phyloP scores from a whole-genome alignment of 2,113 vertebrate species.

The Lethenteron camtschaticum region DNA sequence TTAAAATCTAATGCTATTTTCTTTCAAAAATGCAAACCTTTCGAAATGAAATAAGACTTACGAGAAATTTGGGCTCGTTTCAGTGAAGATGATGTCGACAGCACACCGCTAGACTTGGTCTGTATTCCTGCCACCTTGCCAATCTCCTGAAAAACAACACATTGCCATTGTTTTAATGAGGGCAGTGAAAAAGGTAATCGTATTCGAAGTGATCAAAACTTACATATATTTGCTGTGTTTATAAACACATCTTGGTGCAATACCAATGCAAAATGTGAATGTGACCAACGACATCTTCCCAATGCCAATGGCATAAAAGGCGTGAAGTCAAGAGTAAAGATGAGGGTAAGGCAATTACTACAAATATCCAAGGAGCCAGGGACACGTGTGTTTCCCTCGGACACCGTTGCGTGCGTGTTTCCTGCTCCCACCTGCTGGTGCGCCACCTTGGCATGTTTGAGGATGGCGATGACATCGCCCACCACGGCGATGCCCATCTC shows the following conservation, averaged over 20 bases:
- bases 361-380: neutral
- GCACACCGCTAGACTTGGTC: neutral
- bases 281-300: neutral
- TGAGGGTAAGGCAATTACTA: neutral
- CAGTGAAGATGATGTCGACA: neutral
- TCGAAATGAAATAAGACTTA: no score
- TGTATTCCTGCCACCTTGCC: neutral
- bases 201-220: no score
- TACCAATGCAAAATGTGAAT: neutral
- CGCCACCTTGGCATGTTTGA: slow-evolving; percentile 73
- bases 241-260: no score
- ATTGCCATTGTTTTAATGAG: neutral
- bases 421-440: slow-evolving; percentile 43
- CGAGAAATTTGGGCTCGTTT: neutral
- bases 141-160: neutral
- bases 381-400: neutral
- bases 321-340: neutral
- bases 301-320: neutral
- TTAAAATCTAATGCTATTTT: no score
- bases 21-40: no score
- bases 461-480: slow-evolving; percentile 70
- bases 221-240: no score
- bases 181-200: no score
- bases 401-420: no score
- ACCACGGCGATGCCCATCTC: slow-evolving; percentile 67